Conservation (phyloP, 2,888 invertebrate genomes). For the Pammene aurita region DNA sequence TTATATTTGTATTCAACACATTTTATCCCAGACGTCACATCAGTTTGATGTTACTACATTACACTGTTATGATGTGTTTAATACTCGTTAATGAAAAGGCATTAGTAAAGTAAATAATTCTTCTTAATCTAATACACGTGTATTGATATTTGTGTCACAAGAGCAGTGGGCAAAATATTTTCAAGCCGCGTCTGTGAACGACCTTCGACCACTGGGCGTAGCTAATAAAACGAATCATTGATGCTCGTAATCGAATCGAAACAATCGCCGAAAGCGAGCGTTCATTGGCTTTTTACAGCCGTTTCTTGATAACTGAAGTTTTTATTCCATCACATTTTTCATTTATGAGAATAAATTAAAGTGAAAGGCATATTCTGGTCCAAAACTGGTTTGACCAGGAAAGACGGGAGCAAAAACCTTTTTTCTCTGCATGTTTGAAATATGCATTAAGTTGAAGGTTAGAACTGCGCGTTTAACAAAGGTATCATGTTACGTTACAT, state of each 20-base stretch:
- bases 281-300: not conserved
- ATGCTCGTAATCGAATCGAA: constrained; percentile 12
- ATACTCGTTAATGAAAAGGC: constrained; percentile 21
- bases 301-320: constrained; percentile 6
- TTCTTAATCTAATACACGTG: constrained; percentile 29
- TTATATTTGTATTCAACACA: not conserved
- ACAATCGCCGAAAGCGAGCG: constrained; percentile 14
- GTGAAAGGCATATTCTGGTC: constrained; percentile 62
- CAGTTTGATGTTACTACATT: constrained; percentile 5
- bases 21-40: not conserved
- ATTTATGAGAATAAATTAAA: constrained; percentile 53
- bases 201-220: constrained; percentile 46
- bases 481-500: constrained; percentile 16
- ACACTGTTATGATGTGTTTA: constrained; percentile 6
- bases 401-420: constrained; percentile 64
- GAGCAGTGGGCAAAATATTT: constrained; percentile 52
- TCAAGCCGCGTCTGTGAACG: constrained; percentile 39
- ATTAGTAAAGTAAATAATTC: constrained; percentile 35
- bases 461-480: constrained; percentile 6
- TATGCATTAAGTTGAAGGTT: constrained; percentile 15
- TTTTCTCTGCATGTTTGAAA: constrained; percentile 11
- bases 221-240: constrained; percentile 41
- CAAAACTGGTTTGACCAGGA: constrained; percentile 66
- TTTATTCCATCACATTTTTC: constrained; percentile 47
- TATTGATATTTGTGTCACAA: constrained; percentile 44